Evolutionary conservation across 2,888 invertebrate genomes (phyloP).

Genomic region (Opisthograptis luteolata): DNA sequence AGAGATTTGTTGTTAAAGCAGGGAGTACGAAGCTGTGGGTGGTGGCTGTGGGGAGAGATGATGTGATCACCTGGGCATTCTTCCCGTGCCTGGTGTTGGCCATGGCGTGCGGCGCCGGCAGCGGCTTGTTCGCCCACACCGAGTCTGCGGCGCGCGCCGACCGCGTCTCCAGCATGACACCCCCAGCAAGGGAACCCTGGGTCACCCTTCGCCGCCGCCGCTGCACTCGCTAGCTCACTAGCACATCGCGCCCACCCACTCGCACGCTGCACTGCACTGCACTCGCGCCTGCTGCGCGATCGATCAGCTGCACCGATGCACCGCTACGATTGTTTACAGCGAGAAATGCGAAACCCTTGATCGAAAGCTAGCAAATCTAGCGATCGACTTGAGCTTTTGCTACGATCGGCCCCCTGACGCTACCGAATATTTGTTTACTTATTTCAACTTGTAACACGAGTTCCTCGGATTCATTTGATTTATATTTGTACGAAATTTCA

Average conservation of each 20-base stretch:
- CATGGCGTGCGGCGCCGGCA: constrained; percentile 84
- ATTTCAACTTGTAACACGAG: not conserved
- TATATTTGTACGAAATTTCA: constrained; percentile 47
- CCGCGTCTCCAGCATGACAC: constrained; percentile 90
- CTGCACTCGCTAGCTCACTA: constrained; percentile 69
- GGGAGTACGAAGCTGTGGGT: not conserved
- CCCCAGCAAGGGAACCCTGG: constrained; percentile 57
- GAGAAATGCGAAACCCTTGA: constrained; percentile 68
- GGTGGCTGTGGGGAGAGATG: not conserved
- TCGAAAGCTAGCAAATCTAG: constrained; percentile 65
- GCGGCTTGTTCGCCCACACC: constrained; percentile 86
- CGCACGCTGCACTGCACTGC: constrained; percentile 53
- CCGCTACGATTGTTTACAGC: constrained; percentile 68
- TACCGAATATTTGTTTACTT: constrained; percentile 10
- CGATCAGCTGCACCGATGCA: constrained; percentile 50
- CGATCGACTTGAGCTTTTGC: constrained; percentile 57
- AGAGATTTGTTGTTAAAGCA: too few relatives aligned
- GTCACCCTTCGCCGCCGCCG: constrained; percentile 47
- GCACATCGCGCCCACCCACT: constrained; percentile 31
- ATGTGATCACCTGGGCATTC: constrained; percentile 83
- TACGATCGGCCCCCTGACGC: constrained; percentile 33
- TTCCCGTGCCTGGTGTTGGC: constrained; percentile 87
- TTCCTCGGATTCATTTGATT: constrained; percentile 6
- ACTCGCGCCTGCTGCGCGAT: constrained; percentile 49
- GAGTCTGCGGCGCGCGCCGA: constrained; percentile 89